phyloP scores from a whole-genome alignment of 2,113 vertebrate species.

The Chitala chitala region DNA sequence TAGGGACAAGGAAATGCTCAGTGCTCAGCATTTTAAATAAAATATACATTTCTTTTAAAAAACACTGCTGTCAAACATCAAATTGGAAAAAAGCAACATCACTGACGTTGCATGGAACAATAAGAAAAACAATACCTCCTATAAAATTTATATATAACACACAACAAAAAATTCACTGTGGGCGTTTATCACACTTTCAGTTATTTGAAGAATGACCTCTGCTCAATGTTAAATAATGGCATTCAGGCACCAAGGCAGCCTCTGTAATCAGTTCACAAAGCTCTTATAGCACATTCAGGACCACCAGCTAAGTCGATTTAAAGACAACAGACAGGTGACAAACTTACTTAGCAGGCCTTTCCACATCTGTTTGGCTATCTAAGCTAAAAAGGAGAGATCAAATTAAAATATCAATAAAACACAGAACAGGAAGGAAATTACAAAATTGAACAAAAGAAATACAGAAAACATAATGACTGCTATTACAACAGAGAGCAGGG shows the following conservation, averaged over 20 bases:
- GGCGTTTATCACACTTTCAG: not conserved
- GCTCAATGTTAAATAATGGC: constrained; percentile 10
- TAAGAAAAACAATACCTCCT: not conserved
- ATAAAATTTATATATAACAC: not conserved
- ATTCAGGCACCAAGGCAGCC: not conserved
- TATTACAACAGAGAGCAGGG: not conserved
- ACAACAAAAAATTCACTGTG: not conserved
- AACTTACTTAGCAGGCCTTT: not conserved
- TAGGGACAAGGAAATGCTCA: not conserved
- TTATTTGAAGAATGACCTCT: constrained; percentile 13
- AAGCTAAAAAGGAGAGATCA: not conserved
- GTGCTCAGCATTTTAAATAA: constrained; percentile 1
- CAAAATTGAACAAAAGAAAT: not conserved
- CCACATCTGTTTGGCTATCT: not conserved
- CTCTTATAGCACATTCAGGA: not conserved
- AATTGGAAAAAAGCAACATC: not conserved
- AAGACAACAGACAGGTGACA: not conserved
- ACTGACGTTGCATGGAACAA: not conserved
- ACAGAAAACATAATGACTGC: not conserved
- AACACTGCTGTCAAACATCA: constrained; percentile 2
- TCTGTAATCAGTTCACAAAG: constrained; percentile 3
- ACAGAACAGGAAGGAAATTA: not conserved
- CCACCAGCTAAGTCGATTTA: not conserved
- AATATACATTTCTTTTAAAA: not conserved
- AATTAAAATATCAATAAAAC: not conserved